These are phyloP conservation scores for Nymphicus hollandicus DNA, from an alignment of 2,113 vertebrate species.

Conservation along the genomic window DNA sequence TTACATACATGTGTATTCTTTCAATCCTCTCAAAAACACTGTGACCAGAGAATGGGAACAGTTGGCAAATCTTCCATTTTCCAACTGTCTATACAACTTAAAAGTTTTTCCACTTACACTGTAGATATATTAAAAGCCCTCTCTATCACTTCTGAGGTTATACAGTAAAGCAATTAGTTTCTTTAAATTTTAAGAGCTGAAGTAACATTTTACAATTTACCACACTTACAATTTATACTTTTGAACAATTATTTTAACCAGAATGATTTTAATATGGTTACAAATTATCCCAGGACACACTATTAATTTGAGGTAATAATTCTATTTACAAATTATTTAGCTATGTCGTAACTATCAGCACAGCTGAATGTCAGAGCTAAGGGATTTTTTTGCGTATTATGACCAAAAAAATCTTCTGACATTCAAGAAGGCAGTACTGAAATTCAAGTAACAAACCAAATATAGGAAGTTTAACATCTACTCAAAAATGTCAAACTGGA, in stretches of 20 bases:
- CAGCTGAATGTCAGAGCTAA: background rate
- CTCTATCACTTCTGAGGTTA: background rate
- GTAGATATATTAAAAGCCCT: background rate
- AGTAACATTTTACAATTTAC: background rate
- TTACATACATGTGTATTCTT: fast-evolving
- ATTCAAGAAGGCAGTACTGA: background rate
- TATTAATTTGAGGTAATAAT: background rate
- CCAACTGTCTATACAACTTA: background rate
- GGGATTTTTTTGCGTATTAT: background rate
- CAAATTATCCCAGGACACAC: background rate
- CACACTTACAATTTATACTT: background rate
- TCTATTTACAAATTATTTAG: background rate
- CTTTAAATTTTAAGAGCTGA: background rate
- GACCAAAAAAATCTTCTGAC: background rate
- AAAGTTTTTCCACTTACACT: background rate
- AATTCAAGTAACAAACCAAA: background rate
- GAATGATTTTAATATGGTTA: background rate
- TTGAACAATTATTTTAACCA: background rate
- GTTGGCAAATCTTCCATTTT: background rate
- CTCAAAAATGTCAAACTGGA: background rate
- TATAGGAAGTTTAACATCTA: background rate
- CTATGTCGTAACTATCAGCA: background rate
- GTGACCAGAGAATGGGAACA: background rate
- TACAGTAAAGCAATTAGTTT: background rate
- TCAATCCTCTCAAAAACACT: background rate